These are phyloP conservation scores for Hydropsyche betteni DNA, from an alignment of 2,888 invertebrate genomes.

Conservation along the genomic window DNA sequence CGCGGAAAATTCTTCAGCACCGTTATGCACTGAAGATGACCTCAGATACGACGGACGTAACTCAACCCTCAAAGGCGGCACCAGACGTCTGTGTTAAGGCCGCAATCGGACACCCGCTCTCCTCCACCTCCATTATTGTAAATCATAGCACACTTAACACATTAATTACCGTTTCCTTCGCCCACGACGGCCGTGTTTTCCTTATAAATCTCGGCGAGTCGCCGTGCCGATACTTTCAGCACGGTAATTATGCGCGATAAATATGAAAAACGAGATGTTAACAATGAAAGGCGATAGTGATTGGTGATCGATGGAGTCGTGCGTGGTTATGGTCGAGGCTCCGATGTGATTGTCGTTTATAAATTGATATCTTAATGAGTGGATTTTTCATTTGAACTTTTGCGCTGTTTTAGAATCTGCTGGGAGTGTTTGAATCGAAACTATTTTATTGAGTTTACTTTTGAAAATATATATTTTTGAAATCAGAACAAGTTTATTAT, in stretches of 20 bases:
- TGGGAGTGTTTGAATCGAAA: too few relatives aligned
- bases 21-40: neutral
- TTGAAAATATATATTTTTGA: too few relatives aligned
- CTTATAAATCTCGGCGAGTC: slow-evolving; percentile 2
- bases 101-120: slow-evolving; percentile 23
- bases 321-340: too few relatives aligned
- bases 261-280: slow-evolving; percentile 14
- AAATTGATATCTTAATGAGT: too few relatives aligned
- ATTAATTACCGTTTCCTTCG: slow-evolving; percentile 30
- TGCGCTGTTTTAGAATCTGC: too few relatives aligned
- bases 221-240: neutral
- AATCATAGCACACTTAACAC: slow-evolving; percentile 38
- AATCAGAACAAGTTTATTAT: too few relatives aligned
- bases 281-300: neutral
- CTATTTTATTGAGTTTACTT: too few relatives aligned
- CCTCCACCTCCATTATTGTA: slow-evolving; percentile 34
- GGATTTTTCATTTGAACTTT: too few relatives aligned
- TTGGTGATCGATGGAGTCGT: too few relatives aligned
- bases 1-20: too few relatives aligned
- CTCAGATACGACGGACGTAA: slow-evolving; percentile 12
- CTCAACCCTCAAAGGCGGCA: neutral
- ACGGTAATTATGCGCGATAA: neutral
- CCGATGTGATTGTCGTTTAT: too few relatives aligned
- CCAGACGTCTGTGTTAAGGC: slow-evolving; percentile 15
- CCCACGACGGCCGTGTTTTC: neutral